Evolutionary conservation across 2,113 vertebrate genomes (phyloP), one percentile per base, ranked within the genome.

Genomic region (Ibidorhyncha struthersii): DNA sequence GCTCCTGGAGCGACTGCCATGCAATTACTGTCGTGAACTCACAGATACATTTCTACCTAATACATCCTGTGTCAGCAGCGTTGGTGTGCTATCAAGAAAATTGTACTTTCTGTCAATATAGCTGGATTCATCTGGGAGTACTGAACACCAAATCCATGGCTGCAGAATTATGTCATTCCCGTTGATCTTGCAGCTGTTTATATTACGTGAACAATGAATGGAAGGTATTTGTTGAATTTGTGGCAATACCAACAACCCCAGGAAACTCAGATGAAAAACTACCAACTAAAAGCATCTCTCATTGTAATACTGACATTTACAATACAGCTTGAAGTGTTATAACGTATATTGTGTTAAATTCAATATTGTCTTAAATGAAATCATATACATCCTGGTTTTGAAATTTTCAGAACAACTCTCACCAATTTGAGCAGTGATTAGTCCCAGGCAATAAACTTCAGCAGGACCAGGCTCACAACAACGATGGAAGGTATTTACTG

Each of bases 151-250:
- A 45, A 47, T 23, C 62, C 0, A 0, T 63, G 78, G 27, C 78
- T 90, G 73, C 3, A 19, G 25, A 71, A 69, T 43, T 19, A 4
- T 59, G 61, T 77, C 15, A 17, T 69, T 55, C 38, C 89, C 52
- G 25, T 27, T 38, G 80, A 80, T 80, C 67, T 38, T 62, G 91
- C 91, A 90, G 95, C 78, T 93, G 81, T 26, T 96, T 77, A 82
- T 41, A n/a, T 56, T 69, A 19, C 2, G 1, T 49, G 77, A 85
- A 73, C 66, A 94, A 82, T 38, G 84, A 95, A 59, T 61, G 94
- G 91, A 93, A 93, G 77, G 82, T 49, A 92, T 94, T 78, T 82
- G 79, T 92, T 90, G 69, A 30, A 41, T 77, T 32, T 8, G 43
- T 45, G 43, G 47, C 72, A 49, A 36, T 43, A 20, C 12, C 20